A percentile compares a stretch with the other conserved stretches of the same genome.
phyloP scores from a whole-genome alignment of 2,797 vertebrate genomes.

The Siniperca undulata region DNA sequence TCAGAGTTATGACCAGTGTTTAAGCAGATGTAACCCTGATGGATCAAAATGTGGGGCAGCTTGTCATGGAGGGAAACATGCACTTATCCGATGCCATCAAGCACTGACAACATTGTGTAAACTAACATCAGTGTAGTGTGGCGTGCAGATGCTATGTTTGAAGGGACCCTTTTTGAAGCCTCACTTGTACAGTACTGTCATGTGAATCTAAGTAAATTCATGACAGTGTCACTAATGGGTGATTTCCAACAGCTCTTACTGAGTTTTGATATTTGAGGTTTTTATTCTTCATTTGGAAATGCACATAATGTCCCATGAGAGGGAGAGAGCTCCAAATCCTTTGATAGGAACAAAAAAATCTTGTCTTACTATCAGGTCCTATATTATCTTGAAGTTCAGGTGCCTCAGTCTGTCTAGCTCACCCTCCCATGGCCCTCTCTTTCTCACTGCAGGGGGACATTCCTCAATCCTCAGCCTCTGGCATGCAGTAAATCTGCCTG shows the following conservation, averaged over 20 bases:
- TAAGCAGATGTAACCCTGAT: slow-evolving; percentile 72
- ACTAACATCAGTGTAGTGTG: background rate
- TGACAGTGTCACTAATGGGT: background rate
- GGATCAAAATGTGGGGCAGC: slow-evolving; percentile 77
- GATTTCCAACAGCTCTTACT: slow-evolving; percentile 8
- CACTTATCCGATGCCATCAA: slow-evolving; percentile 51
- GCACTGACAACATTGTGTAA: slow-evolving; percentile 36
- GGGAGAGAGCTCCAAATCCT: slow-evolving; percentile 37
- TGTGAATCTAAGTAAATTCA: slow-evolving; percentile 21
- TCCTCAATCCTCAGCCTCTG: slow-evolving; percentile 78
- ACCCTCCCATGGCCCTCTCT: slow-evolving; percentile 62
- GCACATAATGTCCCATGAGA: slow-evolving; percentile 50
- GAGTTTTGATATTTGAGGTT: slow-evolving; percentile 39
- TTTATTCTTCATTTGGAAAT: slow-evolving; percentile 45
- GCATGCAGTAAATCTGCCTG: slow-evolving; percentile 79
- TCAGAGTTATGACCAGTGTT: slow-evolving; percentile 63
- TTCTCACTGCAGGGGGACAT: slow-evolving; percentile 80
- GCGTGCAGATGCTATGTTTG: background rate
- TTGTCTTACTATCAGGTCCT: slow-evolving; percentile 58
- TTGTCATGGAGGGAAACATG: slow-evolving; percentile 63
- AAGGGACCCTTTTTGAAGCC: slow-evolving; percentile 1
- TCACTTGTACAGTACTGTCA: slow-evolving; percentile 1
- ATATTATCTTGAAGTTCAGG: slow-evolving; percentile 69
- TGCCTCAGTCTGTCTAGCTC: slow-evolving; percentile 60
- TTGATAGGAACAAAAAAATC: slow-evolving; percentile 54